phyloP scores from a whole-genome alignment of 23 tunicate species.

The Ascidia mentula region DNA sequence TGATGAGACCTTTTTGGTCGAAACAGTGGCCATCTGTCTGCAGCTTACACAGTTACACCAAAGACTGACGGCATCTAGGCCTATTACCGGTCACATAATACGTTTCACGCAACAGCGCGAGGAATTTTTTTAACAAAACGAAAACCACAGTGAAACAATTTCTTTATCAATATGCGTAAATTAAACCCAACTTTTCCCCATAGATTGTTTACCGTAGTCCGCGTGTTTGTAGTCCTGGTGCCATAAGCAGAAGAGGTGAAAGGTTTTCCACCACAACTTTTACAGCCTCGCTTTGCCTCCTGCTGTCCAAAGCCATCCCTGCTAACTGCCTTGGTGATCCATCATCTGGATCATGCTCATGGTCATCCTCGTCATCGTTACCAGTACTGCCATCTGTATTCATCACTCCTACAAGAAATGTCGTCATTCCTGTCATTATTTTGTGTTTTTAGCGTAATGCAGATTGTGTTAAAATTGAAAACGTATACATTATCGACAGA shows the following conservation, averaged over 20 bases:
- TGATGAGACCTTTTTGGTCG: too few relatives aligned
- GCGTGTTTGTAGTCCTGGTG: constrained; percentile 49
- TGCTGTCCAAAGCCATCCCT: constrained; percentile 25
- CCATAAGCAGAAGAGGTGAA: constrained; percentile 63
- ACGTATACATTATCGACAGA: too few relatives aligned
- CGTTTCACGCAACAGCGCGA: too few relatives aligned
- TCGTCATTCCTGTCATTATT: not conserved
- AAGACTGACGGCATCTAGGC: too few relatives aligned
- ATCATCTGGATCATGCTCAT: constrained; percentile 20
- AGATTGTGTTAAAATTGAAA: not conserved
- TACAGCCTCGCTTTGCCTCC: constrained; percentile 49
- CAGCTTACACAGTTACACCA: too few relatives aligned
- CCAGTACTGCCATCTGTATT: not conserved
- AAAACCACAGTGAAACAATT: too few relatives aligned
- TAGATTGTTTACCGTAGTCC: constrained; percentile 3
- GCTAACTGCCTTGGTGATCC: constrained; percentile 26
- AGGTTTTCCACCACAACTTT: constrained; percentile 51
- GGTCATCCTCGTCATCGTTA: constrained; percentile 30
- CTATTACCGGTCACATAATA: too few relatives aligned
- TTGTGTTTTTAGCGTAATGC: not conserved
- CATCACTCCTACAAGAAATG: not conserved
- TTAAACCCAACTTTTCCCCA: too few relatives aligned
- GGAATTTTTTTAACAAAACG: too few relatives aligned
- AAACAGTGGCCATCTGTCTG: too few relatives aligned
- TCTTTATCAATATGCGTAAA: too few relatives aligned